Conservation (phyloP, 2,113 vertebrate genomes). For the Oncorhynchus clarkii region DNA sequence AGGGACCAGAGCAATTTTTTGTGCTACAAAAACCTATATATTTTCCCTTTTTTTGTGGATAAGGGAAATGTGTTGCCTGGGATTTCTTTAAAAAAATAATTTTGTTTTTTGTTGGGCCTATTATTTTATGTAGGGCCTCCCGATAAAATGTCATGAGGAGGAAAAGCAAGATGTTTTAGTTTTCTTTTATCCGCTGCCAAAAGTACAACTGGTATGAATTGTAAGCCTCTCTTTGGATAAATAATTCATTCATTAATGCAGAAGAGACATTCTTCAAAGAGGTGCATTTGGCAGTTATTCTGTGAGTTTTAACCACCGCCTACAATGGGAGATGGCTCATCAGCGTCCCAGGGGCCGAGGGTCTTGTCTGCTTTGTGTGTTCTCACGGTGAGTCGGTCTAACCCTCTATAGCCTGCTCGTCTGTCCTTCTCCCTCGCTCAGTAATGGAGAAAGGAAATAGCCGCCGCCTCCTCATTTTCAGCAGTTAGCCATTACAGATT, state of each 20-base stretch:
- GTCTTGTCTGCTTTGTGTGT: too few species aligned
- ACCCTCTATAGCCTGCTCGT: slow-evolving; percentile 19
- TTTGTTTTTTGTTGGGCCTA: neutral
- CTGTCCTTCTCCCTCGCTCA: neutral
- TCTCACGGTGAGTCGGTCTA: neutral
- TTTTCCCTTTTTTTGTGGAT: too few species aligned
- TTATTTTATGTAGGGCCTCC: neutral
- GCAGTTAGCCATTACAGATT: too few species aligned
- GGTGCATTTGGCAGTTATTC: slow-evolving; percentile 5
- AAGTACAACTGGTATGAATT: slow-evolving; percentile 12
- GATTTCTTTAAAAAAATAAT: too few species aligned
- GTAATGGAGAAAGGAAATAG: too few species aligned
- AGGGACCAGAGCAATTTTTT: too few species aligned
- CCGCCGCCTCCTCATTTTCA: too few species aligned
- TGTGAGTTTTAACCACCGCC: neutral
- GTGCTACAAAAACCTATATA: too few species aligned
- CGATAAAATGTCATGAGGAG: neutral
- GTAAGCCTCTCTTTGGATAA: neutral
- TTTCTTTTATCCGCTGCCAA: neutral
- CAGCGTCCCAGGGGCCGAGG: slow-evolving; percentile 27
- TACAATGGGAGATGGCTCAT: slow-evolving; percentile 33
- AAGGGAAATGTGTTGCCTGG: too few species aligned
- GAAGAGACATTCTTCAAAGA: slow-evolving; percentile 34
- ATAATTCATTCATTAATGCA: slow-evolving; percentile 4
- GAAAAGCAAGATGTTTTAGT: neutral